phyloP scores from a whole-genome alignment of 2,797 vertebrate genomes.

The Gila robusta region DNA sequence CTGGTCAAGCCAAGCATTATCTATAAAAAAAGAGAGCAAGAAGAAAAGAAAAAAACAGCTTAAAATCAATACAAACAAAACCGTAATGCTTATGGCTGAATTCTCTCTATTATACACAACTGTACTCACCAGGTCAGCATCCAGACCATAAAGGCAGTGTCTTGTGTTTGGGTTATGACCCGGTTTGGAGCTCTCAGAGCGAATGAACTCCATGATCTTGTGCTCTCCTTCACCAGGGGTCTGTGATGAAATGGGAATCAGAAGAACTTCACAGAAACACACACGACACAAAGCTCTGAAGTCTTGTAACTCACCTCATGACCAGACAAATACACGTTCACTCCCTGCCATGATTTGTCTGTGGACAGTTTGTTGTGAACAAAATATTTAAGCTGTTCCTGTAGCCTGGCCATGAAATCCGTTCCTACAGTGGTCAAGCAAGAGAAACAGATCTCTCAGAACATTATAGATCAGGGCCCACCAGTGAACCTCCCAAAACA shows the following conservation, averaged over 20 bases:
- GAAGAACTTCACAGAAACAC: neutral
- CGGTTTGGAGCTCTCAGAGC: conserved; percentile 89
- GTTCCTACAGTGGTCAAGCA: conserved; percentile 81
- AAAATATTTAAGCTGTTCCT: conserved; percentile 97
- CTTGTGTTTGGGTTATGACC: conserved; percentile 93
- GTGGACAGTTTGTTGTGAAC: conserved; percentile 95
- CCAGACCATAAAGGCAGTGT: conserved; percentile 98
- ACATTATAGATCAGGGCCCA: neutral
- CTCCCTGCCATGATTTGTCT: conserved; percentile 93
- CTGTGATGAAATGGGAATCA: conserved; percentile 70
- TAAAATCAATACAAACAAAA: neutral
- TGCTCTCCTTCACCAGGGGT: conserved; percentile 98
- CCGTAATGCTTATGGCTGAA: neutral
- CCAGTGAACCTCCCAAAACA: neutral
- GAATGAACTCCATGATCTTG: conserved; percentile 99
- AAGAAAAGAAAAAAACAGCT: neutral
- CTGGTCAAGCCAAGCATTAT: conserved; percentile 99
- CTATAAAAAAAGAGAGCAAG: conserved; percentile 72
- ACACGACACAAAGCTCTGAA: neutral
- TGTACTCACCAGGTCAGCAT: conserved; percentile 93
- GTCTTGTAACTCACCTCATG: conserved; percentile 87
- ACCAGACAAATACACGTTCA: conserved; percentile 94
- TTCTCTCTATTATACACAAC: neutral
- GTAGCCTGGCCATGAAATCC: conserved; percentile 96
- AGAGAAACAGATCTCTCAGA: conserved; percentile 56